Conservation (phyloP, 2,888 invertebrate species). For the Drosophila aldrichi region DNA sequence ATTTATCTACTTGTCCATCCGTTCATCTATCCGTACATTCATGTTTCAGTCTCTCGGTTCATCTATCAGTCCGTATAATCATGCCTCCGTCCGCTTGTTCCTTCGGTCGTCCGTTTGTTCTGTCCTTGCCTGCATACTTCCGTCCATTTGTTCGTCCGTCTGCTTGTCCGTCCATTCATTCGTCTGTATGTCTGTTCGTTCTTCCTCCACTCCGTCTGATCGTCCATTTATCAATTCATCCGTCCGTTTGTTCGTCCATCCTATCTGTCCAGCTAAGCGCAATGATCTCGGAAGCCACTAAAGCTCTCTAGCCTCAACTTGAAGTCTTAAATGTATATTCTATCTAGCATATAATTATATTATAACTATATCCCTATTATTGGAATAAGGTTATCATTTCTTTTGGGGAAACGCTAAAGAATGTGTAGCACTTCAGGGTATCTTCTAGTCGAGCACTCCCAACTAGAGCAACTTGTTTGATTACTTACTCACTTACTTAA, state of each 20-base stretch:
- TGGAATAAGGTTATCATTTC: no score
- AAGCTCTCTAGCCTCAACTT: background rate
- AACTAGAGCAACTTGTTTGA: background rate
- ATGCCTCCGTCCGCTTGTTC: no score
- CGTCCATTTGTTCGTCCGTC: background rate
- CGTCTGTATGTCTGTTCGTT: background rate
- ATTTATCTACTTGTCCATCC: no score
- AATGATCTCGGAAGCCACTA: background rate
- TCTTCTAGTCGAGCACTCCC: background rate
- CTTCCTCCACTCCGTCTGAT: no score
- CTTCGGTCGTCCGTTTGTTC: no score
- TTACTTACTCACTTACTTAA: background rate
- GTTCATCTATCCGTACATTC: no score
- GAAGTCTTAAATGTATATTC: background rate
- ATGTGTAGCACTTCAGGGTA: background rate
- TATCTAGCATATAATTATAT: no score
- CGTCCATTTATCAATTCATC: background rate
- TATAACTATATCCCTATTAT: no score
- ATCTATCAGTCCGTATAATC: no score
- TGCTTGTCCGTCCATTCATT: no score
- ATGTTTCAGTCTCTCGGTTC: no score
- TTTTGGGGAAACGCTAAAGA: no score
- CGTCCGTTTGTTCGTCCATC: background rate
- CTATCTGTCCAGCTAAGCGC: background rate
- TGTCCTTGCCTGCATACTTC: background rate